Percentiles rank a stretch among this genome's conserved stretches.
Conservation (phyloP, 2,888 invertebrate genomes). For the Tenodera sinensis region DNA sequence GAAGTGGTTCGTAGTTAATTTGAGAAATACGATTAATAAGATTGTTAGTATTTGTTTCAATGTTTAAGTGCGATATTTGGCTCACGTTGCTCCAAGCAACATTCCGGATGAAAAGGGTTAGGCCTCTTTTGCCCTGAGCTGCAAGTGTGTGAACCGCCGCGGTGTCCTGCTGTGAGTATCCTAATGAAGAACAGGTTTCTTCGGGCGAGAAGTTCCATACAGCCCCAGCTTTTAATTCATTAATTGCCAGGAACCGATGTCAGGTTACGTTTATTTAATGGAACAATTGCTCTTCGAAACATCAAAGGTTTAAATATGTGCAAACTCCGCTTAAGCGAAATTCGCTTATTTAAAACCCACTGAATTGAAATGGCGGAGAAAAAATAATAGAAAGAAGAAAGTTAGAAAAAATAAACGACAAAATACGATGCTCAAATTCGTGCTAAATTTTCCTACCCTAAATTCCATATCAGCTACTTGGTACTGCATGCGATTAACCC, state of each 20-base stretch:
- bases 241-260: background rate
- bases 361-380: too few species aligned
- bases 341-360: too few species aligned
- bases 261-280: background rate
- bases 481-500: too few species aligned
- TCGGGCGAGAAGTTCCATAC: background rate
- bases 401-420: too few species aligned
- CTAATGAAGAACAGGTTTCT: background rate
- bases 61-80: background rate
- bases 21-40: background rate
- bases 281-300: background rate
- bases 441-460: too few species aligned
- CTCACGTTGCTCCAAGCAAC: background rate
- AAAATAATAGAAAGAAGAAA: too few species aligned
- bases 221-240: background rate
- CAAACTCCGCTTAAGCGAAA: too few species aligned
- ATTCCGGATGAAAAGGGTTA: background rate
- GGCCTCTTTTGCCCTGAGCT: background rate
- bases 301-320: background rate
- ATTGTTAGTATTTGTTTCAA: background rate
- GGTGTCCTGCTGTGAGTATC: background rate
- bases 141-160: background rate
- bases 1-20: too few species aligned
- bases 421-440: too few species aligned
- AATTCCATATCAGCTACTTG: too few species aligned